These are phyloP conservation scores for Ginglymostoma cirratum DNA, from an alignment of 2,113 vertebrate genomes.

Conservation along the genomic window DNA sequence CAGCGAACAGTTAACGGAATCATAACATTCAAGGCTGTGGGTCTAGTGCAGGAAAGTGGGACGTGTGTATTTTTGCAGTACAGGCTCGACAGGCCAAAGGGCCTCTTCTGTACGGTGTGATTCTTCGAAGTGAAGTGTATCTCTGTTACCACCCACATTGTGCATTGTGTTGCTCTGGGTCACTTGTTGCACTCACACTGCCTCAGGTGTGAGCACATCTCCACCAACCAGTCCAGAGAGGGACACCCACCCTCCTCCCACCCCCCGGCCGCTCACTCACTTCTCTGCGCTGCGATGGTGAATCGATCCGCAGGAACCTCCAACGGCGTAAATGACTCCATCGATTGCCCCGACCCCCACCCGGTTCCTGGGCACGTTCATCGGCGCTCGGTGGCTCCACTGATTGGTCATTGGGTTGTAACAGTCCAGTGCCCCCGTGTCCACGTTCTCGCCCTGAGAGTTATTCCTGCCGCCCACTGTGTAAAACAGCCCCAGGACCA, in stretches of 20 bases:
- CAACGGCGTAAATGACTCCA: slow-evolving; percentile 64
- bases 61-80: too few species aligned
- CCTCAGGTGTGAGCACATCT: not conserved
- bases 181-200: not conserved
- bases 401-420: slow-evolving; percentile 75
- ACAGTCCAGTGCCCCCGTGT: slow-evolving; percentile 60
- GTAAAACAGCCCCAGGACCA: slow-evolving; percentile 65
- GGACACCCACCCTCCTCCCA: too few species aligned
- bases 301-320: slow-evolving; percentile 61
- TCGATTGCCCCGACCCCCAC: slow-evolving; percentile 67
- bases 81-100: too few species aligned
- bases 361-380: slow-evolving; percentile 63
- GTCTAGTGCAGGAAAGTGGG: too few species aligned
- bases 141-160: too few species aligned
- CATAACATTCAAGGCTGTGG: too few species aligned
- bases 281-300: slow-evolving; percentile 66
- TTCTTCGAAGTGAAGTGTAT: too few species aligned
- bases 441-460: slow-evolving; percentile 56
- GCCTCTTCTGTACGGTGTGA: too few species aligned
- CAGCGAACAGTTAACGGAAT: too few species aligned
- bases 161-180: too few species aligned
- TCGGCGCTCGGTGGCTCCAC: slow-evolving; percentile 58
- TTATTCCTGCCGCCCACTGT: slow-evolving; percentile 64
- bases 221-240: not conserved
- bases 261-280: slow-evolving; percentile 45